Evolutionary conservation across 1,140 invertebrate genomes (phyloP).

Genomic region (Muscidifurax raptorellus): DNA sequence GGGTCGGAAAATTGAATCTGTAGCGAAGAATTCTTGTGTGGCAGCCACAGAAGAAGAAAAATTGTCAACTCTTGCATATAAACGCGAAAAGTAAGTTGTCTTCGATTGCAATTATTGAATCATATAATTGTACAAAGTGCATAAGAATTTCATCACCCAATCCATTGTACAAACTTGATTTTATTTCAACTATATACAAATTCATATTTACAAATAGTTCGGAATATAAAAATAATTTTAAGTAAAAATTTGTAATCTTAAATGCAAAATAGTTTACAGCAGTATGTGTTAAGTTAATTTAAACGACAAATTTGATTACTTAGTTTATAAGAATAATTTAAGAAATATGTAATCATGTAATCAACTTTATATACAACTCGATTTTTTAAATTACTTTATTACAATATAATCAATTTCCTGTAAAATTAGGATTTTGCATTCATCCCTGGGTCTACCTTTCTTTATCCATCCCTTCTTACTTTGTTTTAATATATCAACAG

Average conservation of each 20-base stretch:
- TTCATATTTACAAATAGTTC: background rate
- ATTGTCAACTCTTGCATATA: background rate
- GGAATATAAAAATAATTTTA: background rate
- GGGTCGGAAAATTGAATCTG: background rate
- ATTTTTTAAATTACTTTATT: background rate
- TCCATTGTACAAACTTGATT: background rate
- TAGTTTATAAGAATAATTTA: background rate
- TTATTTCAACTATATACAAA: background rate
- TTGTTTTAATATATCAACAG: constrained; percentile 9
- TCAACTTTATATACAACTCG: background rate
- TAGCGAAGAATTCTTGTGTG: constrained; percentile 11
- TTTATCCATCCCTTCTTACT: background rate
- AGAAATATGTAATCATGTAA: background rate
- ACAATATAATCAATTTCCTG: constrained; percentile 9
- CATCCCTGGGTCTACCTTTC: background rate
- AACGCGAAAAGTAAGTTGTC: background rate
- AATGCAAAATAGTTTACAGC: background rate
- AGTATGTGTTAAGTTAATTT: too few relatives aligned
- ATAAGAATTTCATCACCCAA: background rate
- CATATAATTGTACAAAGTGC: background rate
- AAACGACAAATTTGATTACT: background rate
- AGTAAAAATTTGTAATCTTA: too few relatives aligned
- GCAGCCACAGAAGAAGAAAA: background rate
- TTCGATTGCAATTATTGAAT: background rate
- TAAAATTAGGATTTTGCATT: constrained; percentile 22